Conservation (phyloP, 2,888 invertebrate genomes). For the Pristionchus entomophagus region DNA sequence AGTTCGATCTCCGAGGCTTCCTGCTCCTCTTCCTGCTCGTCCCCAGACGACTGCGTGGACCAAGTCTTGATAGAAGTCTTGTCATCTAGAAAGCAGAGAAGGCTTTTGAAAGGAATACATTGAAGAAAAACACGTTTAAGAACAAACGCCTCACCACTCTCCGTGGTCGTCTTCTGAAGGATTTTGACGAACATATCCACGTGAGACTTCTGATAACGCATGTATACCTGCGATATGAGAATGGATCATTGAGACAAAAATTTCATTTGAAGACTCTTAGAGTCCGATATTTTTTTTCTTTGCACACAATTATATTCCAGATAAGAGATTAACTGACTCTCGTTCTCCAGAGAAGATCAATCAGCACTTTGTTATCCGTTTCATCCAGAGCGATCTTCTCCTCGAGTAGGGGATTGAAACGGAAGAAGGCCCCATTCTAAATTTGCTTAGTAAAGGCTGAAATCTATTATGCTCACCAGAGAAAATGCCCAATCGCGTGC, state of each 20-base stretch:
- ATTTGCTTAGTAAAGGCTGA: not conserved
- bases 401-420: not conserved
- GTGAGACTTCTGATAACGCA: not conserved
- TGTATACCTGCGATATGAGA: not conserved
- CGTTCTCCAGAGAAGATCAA: not conserved
- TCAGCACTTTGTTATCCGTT: not conserved
- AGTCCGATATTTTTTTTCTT: not conserved
- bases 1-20: too few species aligned
- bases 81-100: too few species aligned
- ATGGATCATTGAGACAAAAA: not conserved
- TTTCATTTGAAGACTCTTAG: not conserved
- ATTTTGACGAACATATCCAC: not conserved
- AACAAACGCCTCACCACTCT: not conserved
- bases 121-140: not conserved
- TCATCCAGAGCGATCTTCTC: not conserved
- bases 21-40: too few species aligned
- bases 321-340: not conserved
- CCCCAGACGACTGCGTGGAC: too few species aligned
- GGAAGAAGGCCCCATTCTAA: conserved; percentile 13
- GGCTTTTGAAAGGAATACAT: too few species aligned
- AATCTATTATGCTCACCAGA: not conserved
- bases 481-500: not conserved
- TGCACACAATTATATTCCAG: not conserved
- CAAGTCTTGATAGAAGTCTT: too few species aligned
- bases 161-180: not conserved